Conservation (phyloP, 2,888 invertebrate species). For the Orchesellides sinensis region DNA sequence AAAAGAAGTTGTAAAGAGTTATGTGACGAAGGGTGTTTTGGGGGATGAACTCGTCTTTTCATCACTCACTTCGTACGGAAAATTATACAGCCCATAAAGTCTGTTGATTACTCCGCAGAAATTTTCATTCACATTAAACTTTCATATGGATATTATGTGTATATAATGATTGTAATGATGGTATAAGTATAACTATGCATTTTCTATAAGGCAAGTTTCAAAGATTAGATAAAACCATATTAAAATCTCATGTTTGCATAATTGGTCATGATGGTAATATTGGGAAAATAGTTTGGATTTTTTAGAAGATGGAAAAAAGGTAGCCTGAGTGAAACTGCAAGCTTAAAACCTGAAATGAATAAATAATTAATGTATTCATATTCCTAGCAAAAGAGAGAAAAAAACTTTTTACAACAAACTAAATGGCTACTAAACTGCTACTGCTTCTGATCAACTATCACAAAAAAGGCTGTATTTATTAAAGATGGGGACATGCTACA, state of each 20-base stretch:
- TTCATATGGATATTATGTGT: background rate
- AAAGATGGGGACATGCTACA: background rate
- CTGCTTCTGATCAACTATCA: background rate
- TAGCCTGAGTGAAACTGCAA: conserved; percentile 45
- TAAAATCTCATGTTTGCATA: conserved; percentile 61
- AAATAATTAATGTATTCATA: conserved; percentile 67
- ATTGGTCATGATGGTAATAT: conserved; percentile 60
- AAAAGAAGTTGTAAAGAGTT: conserved; percentile 21
- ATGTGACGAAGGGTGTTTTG: conserved; percentile 43
- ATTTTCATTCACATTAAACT: background rate
- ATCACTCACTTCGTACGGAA: conserved; percentile 50
- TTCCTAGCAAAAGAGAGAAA: background rate
- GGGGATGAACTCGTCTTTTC: conserved; percentile 61
- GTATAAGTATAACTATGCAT: background rate
- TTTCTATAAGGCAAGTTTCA: conserved; percentile 33
- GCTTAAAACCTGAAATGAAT: conserved; percentile 67
- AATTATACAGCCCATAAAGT: conserved; percentile 57
- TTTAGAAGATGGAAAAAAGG: conserved; percentile 24
- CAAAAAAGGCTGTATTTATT: conserved; percentile 1
- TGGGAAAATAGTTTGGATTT: conserved; percentile 52
- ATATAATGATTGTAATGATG: background rate
- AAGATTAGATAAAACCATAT: conserved; percentile 51
- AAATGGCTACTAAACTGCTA: background rate
- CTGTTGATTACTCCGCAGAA: conserved; percentile 18
- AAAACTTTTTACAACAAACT: no score